Base-by-base conservation (phyloP, 2,797 vertebrate species). In the Mus spretus region DNA sequence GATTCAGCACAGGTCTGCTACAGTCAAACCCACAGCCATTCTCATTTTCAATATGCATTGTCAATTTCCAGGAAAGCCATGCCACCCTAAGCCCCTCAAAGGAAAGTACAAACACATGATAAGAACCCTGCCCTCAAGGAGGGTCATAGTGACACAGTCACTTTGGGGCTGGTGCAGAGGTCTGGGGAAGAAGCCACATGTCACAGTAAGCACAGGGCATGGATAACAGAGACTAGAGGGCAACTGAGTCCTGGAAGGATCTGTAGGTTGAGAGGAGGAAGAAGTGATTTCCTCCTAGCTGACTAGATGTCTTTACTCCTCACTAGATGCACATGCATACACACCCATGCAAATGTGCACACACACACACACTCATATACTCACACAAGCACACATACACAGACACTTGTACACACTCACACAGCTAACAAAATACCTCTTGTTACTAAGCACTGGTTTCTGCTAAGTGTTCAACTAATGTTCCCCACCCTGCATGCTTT, bases 401-500 rank as follows among this genome's bases (percentile, higher is more conserved):
- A 47, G 34, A 70, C 17, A 78, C 7, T 6, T 8, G 17, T 11
- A 13, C 80, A 75, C 0, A 37, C 8, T 34, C 47, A 24, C 14
- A 5, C 0, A 11, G 20, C 10, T 59, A 77, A 47, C 37, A 24
- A 47, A 31, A 72, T 9, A 1, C 37, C 8, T 12, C 15, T 7
- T 26, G 1, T 6, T 47, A 5, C 57, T 20, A 40, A 47, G 7
- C 24, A 13, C n/a, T 31, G 10, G 0, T 44, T 2, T 3, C 7
- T 6, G 22, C 7, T 13, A 57, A 15, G 31, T 53, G 11, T 37
- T n/a, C 34, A 34, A 31, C 34, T 34, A 13, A 17, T 0, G 6
- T 26, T 31, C 44, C 31, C 22, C 11, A 0, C 40, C 4, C 15
- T 14, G 1, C 0, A 0, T 22, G 1, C 63, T 74, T 50, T 28